Evolutionary conservation across 1,140 invertebrate genomes (phyloP).

Genomic region (Drosophila sproati): DNA sequence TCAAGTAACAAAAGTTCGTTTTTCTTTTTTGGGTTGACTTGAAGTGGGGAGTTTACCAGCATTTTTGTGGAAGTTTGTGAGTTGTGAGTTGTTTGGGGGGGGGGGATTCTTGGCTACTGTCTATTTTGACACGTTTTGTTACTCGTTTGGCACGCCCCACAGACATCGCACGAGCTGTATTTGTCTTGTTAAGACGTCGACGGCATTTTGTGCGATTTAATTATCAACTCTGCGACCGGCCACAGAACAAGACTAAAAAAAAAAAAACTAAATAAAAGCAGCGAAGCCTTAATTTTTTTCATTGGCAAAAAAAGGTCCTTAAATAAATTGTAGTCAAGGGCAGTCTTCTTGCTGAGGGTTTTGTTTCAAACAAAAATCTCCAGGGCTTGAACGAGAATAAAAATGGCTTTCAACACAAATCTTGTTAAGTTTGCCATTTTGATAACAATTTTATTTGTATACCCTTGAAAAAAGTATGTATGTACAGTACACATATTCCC

Average conservation of each 20-base stretch:
- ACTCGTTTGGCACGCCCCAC: conserved; percentile 40
- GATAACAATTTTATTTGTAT: background rate
- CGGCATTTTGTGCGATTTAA: conserved; percentile 50
- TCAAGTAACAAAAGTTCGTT: conserved; percentile 44
- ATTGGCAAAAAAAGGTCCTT: conserved; percentile 8
- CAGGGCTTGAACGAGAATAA: too few relatives aligned
- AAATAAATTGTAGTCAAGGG: conserved; percentile 10
- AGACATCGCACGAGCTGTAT: conserved; percentile 46
- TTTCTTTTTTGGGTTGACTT: conserved; percentile 19
- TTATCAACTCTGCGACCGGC: conserved; percentile 42
- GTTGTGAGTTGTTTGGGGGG: background rate
- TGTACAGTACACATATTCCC: too few relatives aligned
- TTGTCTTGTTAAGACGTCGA: conserved; percentile 49
- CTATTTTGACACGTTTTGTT: conserved; percentile 50
- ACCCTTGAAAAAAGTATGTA: too few relatives aligned
- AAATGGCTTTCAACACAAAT: too few relatives aligned
- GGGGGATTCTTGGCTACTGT: conserved; percentile 23
- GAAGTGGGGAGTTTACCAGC: conserved; percentile 16
- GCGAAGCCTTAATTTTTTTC: conserved; percentile 34
- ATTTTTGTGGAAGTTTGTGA: background rate
- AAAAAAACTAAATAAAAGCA: conserved; percentile 7
- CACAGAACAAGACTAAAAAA: conserved; percentile 13
- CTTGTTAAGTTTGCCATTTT: background rate
- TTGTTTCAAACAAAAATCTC: too few relatives aligned
- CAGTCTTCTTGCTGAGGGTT: too few relatives aligned